Conservation (phyloP, 2,113 vertebrate species). For the Rhinolophus ferrumequinum region DNA sequence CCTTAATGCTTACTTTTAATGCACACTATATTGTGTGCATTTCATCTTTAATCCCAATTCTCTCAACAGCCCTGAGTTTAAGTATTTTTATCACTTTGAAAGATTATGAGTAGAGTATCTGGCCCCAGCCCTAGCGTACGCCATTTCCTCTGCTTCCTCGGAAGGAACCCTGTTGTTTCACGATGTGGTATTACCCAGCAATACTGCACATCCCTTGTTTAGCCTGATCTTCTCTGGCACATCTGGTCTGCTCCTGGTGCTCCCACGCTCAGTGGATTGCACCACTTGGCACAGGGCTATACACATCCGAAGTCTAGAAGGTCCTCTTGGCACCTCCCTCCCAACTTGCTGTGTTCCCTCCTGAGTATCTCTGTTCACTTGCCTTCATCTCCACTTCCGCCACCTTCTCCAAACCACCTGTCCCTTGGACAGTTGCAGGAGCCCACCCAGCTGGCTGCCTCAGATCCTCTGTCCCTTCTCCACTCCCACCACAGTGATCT, state of each 20-base stretch:
- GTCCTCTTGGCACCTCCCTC: neutral
- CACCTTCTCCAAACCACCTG: neutral
- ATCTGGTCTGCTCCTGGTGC: neutral
- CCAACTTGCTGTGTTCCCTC: neutral
- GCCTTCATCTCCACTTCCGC: neutral
- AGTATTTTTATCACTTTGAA: neutral
- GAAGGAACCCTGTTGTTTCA: neutral
- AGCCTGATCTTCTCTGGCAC: neutral
- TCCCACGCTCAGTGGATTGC: neutral
- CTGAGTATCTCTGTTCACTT: neutral
- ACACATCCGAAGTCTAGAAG: neutral
- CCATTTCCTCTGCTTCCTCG: neutral
- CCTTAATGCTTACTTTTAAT: neutral
- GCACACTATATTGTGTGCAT: fast-evolving
- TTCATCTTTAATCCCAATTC: neutral
- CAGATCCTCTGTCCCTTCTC: neutral
- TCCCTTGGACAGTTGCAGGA: neutral
- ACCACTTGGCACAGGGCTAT: neutral
- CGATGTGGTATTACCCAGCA: neutral
- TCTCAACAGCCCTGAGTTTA: neutral
- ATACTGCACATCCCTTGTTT: neutral
- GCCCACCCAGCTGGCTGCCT: neutral
- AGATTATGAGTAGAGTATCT: neutral
- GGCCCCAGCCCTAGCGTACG: neutral
- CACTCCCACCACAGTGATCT: neutral